Evolutionary conservation across 2,797 vertebrate species (phyloP), one percentile per base, ranked within the genome.

Genomic region (Eospalax fontanierii): DNA sequence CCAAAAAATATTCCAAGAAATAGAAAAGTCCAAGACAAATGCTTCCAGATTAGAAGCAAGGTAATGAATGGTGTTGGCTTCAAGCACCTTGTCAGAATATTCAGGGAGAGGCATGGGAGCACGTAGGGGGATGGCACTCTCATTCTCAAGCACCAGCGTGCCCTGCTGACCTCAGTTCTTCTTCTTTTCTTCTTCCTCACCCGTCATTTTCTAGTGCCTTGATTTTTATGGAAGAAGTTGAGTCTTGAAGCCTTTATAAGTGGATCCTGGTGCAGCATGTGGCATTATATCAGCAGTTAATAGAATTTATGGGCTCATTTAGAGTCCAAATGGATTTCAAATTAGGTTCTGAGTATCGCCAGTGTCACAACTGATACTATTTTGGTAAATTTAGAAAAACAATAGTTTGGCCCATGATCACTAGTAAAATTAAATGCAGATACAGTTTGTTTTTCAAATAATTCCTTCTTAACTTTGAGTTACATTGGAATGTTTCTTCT

Each of bases 221-320:
- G 66, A 92, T 70, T 96, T 94, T 96, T 94, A 22, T 83, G 50
- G 81, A 94, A 82, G 70, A 87, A 84, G 89, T n/a, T 38, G 40
- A 74, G 50, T 50, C 57, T 73, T 0, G 0, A 91, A 89, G 35
- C 8, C n/a, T 94, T 92, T 54, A 33, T 84, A 80, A 65, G 35
- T 54, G 46, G 33, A 28, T 59, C 38, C 4, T 79, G 50, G 35
- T 10, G 0, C 24, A 79, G 54, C 33, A 73, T 68, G n/a, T 57
- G 91, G 38, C 26, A 61, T 30, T 94, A 79, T 84, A 68, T 26
- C 66, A 87, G 57, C 61, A 93, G 68, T 87, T 61, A 68, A 24
- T 74, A 80, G 81, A 92, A 74, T 78, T 40, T 93, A 90, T 85
- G 40, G 43, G 24, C 79, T 91, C 90, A 59, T 89, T 94, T 75